phyloP scores from a whole-genome alignment of 1,140 invertebrate genomes.

The Drosophila ogumai region DNA sequence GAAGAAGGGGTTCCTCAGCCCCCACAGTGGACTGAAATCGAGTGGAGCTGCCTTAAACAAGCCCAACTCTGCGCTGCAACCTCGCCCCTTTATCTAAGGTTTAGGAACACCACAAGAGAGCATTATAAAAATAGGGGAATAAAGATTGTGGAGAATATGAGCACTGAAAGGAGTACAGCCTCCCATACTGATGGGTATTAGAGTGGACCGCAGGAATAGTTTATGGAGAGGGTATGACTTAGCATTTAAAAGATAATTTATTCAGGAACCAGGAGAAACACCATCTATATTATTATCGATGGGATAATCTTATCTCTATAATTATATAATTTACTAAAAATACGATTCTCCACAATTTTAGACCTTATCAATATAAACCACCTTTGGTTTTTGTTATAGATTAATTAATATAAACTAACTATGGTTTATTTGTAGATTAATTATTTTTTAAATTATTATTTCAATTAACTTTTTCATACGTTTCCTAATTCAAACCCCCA shows the following conservation, averaged over 20 bases:
- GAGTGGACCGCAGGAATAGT: constrained; percentile 8
- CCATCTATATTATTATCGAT: too few species aligned
- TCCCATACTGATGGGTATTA: constrained; percentile 29
- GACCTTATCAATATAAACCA: too few species aligned
- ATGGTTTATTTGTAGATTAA: too few species aligned
- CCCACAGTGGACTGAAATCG: constrained; percentile 49
- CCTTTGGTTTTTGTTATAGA: too few species aligned
- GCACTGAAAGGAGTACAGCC: constrained; percentile 47
- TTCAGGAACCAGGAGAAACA: neutral
- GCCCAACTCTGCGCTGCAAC: constrained; percentile 22
- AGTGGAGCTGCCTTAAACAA: constrained; percentile 59
- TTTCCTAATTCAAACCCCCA: rapidly evolving
- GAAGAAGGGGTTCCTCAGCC: constrained; percentile 38
- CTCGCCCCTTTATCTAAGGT: constrained; percentile 62
- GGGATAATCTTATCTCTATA: too few species aligned
- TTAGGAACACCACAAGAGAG: constrained; percentile 28
- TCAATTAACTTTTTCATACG: neutral
- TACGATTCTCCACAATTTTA: too few species aligned
- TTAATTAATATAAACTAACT: too few species aligned
- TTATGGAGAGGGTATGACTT: neutral
- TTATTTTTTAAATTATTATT: too few species aligned
- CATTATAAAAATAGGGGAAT: constrained; percentile 4
- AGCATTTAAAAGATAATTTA: neutral
- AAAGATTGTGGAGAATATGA: constrained; percentile 39
- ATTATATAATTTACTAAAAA: too few species aligned